Conservation (phyloP, 2,797 vertebrate species). For the Ceryle rudis region DNA sequence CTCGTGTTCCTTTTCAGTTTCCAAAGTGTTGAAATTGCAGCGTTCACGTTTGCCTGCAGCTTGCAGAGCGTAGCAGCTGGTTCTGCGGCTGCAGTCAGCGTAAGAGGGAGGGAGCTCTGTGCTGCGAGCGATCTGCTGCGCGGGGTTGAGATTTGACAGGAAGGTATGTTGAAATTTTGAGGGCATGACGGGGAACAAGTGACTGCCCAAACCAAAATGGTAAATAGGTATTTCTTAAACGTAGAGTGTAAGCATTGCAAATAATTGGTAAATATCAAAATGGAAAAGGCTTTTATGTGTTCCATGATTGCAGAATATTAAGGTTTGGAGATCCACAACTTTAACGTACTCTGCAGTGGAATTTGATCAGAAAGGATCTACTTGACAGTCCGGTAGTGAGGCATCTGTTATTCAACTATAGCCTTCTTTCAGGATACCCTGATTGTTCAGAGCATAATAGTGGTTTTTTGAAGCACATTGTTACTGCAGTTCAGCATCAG, state of each 20-base stretch:
- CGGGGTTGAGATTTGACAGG: not conserved
- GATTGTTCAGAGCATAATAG: not conserved
- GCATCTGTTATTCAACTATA: not conserved
- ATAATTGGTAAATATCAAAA: not conserved
- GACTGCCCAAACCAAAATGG: not conserved
- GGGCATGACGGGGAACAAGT: not conserved
- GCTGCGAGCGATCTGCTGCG: not conserved
- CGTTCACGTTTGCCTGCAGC: rapidly evolving
- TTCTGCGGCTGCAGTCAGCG: not conserved
- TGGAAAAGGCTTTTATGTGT: not conserved
- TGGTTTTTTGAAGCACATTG: rapidly evolving
- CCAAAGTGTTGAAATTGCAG: not conserved
- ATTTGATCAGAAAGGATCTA: not conserved
- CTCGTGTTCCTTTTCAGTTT: not conserved
- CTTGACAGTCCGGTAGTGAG: not conserved
- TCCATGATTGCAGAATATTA: not conserved
- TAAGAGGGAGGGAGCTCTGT: not conserved
- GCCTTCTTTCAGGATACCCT: not conserved
- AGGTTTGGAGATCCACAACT: not conserved
- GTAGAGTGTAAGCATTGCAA: not conserved
- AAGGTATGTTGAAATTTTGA: not conserved
- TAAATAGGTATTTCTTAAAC: not conserved
- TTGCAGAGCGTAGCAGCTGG: not conserved
- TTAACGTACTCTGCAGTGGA: not conserved
- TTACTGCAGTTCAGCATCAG: not conserved